These are phyloP conservation scores for Rhinella marina DNA, from an alignment of 2,797 vertebrate species.

Conservation along the genomic window DNA sequence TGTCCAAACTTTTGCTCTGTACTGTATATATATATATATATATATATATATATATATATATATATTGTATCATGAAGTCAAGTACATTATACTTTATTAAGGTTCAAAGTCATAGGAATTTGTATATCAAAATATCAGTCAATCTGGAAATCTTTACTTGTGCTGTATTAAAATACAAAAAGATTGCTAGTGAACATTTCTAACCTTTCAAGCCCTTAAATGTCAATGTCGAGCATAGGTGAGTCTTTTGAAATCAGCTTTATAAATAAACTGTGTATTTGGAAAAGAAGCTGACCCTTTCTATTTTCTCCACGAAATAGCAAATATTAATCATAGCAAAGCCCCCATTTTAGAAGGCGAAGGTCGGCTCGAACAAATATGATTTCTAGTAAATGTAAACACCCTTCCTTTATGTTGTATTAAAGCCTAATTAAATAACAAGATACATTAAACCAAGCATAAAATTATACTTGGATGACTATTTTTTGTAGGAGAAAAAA, in stretches of 20 bases:
- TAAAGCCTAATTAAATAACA: background rate
- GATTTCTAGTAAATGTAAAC: constrained; percentile 8
- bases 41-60: too few relatives aligned
- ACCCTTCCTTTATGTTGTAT: background rate
- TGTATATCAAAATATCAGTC: background rate
- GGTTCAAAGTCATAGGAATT: background rate
- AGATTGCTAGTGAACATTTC: constrained; percentile 58
- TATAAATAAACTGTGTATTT: constrained; percentile 70
- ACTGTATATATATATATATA: too few relatives aligned
- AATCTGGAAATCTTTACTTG: constrained; percentile 17
- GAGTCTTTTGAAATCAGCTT: constrained; percentile 74
- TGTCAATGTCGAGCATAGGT: constrained; percentile 72
- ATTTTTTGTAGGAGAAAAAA: background rate
- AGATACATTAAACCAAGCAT: background rate
- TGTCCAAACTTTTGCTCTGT: too few relatives aligned
- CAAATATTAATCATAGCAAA: constrained; percentile 83
- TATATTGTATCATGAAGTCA: background rate
- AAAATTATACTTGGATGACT: background rate
- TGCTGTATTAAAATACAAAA: constrained; percentile 5
- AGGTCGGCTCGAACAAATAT: constrained; percentile 31
- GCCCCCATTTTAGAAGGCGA: constrained; percentile 75
- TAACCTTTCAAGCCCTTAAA: constrained; percentile 75
- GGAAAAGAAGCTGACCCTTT: constrained; percentile 76
- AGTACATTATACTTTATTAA: background rate
- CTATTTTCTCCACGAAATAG: constrained; percentile 78